These are phyloP conservation scores for Calidris pygmaea DNA, from an alignment of 2,113 vertebrate genomes.

Conservation along the genomic window DNA sequence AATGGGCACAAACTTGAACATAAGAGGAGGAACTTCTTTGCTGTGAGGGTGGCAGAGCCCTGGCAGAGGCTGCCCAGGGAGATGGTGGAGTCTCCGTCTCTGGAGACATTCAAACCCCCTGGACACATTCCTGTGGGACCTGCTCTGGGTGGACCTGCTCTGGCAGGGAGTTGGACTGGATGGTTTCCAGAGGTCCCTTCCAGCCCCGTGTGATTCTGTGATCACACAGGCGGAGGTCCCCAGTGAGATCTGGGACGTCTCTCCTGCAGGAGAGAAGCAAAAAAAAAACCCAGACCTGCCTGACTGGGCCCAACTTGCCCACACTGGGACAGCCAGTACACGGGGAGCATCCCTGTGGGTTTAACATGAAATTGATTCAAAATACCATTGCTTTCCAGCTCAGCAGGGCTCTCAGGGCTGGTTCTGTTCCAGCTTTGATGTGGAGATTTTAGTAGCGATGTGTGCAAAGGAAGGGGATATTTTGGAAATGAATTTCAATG, in stretches of 20 bases:
- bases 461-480: not conserved
- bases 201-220: no score
- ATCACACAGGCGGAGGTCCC: not conserved
- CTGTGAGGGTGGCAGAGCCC: no score
- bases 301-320: not conserved
- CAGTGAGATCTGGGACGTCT: accelerated
- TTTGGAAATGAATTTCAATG: not conserved
- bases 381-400: accelerated
- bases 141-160: no score
- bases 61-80: no score
- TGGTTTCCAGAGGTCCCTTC: no score
- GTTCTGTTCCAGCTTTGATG: not conserved
- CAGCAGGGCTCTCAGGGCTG: not conserved
- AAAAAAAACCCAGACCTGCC: no score
- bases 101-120: no score
- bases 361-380: not conserved
- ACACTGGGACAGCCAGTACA: accelerated
- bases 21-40: no score
- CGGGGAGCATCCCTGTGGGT: not conserved
- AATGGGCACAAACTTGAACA: no score
- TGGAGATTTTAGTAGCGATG: not conserved
- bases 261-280: not conserved
- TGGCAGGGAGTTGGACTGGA: no score
- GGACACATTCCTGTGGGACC: no score
- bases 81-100: no score